phyloP scores from a whole-genome alignment of 2,888 invertebrate genomes.

The Caenorhabditis sp. region DNA sequence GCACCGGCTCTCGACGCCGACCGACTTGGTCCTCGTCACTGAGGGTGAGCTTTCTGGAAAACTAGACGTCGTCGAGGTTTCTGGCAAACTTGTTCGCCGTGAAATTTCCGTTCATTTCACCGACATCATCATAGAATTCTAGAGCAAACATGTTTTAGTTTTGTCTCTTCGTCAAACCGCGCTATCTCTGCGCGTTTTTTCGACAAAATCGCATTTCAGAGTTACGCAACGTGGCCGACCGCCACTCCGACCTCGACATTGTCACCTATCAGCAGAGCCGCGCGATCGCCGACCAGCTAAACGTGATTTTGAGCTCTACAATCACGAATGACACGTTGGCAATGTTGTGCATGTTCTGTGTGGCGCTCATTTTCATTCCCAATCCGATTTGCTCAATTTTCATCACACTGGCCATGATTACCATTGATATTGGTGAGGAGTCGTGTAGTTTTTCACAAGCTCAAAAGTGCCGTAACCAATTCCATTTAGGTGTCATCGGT shows the following conservation, averaged over 20 bases:
- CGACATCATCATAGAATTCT: too few species aligned
- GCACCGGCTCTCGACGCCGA: constrained; percentile 73
- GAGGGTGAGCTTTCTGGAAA: constrained; percentile 55
- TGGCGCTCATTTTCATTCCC: constrained; percentile 93
- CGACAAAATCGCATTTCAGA: constrained; percentile 50
- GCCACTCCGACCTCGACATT: constrained; percentile 71
- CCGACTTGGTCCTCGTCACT: constrained; percentile 74
- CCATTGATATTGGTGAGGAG: constrained; percentile 76
- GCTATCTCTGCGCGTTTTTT: too few species aligned
- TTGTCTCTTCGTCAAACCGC: too few species aligned
- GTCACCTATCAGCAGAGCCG: constrained; percentile 77
- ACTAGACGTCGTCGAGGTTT: too few species aligned
- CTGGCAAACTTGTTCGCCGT: too few species aligned
- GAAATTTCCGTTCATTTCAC: too few species aligned
- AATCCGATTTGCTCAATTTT: constrained; percentile 93
- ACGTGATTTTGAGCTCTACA: constrained; percentile 77
- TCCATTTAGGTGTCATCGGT: constrained; percentile 86
- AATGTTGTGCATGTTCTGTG: constrained; percentile 92
- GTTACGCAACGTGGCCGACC: constrained; percentile 71
- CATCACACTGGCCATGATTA: constrained; percentile 91
- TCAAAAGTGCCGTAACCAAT: too few species aligned
- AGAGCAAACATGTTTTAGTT: too few species aligned
- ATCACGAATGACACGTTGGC: constrained; percentile 78
- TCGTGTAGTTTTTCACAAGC: not conserved
- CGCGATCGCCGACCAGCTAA: constrained; percentile 78